Percentiles rank a stretch among this genome's conserved stretches.
Conservation (phyloP, 2,113 vertebrate genomes). For the Amblyopsis rosae region DNA sequence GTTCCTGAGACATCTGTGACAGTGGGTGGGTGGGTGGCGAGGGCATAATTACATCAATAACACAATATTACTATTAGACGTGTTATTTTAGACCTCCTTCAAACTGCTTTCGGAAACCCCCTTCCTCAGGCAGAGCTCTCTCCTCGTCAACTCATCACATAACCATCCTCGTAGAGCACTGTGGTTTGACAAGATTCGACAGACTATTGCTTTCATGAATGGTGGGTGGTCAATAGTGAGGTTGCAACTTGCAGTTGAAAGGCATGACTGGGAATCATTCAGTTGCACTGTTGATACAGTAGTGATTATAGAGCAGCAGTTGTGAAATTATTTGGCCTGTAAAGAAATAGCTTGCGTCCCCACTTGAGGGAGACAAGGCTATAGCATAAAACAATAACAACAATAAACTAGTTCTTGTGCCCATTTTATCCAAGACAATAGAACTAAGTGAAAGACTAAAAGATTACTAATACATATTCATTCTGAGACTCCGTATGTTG, state of each 20-base stretch:
- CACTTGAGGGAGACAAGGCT: too few relatives aligned
- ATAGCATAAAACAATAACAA: too few relatives aligned
- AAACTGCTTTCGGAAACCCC: slow-evolving; percentile 66
- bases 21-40: slow-evolving; percentile 49
- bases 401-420: too few relatives aligned
- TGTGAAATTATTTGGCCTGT: too few relatives aligned
- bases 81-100: slow-evolving; percentile 68
- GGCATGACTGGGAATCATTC: not conserved
- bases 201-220: slow-evolving; percentile 31
- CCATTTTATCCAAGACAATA: too few relatives aligned
- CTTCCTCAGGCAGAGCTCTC: slow-evolving; percentile 58
- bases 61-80: slow-evolving; percentile 65
- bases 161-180: slow-evolving; percentile 3
- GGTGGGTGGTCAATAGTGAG: slow-evolving; percentile 42
- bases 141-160: slow-evolving; percentile 48
- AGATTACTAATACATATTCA: too few relatives aligned
- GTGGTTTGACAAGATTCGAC: slow-evolving; percentile 49
- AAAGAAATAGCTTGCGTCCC: too few relatives aligned
- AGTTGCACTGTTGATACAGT: slow-evolving; percentile 11
- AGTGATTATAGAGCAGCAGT: too few relatives aligned
- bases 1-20: slow-evolving; percentile 70
- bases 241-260: slow-evolving; percentile 27
- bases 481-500: too few relatives aligned
- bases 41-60: slow-evolving; percentile 64
- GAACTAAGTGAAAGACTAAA: too few relatives aligned